A percentile compares a stretch with the other conserved stretches of the same genome.
phyloP scores from a whole-genome alignment of 2,113 vertebrate genomes.

The Agelaius tricolor region DNA sequence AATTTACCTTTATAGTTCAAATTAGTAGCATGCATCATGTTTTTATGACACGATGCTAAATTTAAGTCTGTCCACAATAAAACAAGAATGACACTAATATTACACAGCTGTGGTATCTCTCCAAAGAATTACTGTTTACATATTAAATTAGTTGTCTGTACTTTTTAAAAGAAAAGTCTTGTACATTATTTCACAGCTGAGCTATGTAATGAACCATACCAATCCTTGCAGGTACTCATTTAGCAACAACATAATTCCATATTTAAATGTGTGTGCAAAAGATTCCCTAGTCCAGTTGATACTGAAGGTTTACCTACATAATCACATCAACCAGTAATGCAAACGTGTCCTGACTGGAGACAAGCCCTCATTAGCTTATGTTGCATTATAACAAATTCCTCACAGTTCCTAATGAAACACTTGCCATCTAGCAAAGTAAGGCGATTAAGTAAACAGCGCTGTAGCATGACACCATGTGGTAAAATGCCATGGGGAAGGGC shows the following conservation, averaged over 20 bases:
- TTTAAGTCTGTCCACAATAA: slow-evolving; percentile 36
- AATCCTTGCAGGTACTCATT: not conserved
- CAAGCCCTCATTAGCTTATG: not conserved
- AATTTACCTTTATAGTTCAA: slow-evolving; percentile 11
- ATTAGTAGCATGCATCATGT: slow-evolving; percentile 22
- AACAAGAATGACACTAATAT: not conserved
- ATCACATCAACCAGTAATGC: not conserved
- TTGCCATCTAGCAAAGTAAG: slow-evolving; percentile 24
- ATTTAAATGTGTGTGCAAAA: not conserved
- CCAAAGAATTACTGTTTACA: not conserved
- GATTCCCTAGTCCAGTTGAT: not conserved
- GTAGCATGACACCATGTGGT: slow-evolving; percentile 27
- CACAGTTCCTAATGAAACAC: slow-evolving; percentile 26
- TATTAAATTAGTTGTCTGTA: not conserved
- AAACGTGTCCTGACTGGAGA: not conserved
- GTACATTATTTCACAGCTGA: not conserved
- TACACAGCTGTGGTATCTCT: not conserved
- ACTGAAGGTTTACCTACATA: not conserved
- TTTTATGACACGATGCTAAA: not conserved
- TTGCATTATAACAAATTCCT: not conserved
- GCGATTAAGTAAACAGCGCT: not conserved
- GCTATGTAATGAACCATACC: not conserved
- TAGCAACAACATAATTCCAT: not conserved
- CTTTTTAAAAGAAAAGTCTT: not conserved
- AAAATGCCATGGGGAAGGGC: slow-evolving; percentile 3